Evolutionary conservation across 1,140 invertebrate genomes (phyloP), one percentile per base, ranked within the genome.

Genomic region (Drosophila willistoni): DNA sequence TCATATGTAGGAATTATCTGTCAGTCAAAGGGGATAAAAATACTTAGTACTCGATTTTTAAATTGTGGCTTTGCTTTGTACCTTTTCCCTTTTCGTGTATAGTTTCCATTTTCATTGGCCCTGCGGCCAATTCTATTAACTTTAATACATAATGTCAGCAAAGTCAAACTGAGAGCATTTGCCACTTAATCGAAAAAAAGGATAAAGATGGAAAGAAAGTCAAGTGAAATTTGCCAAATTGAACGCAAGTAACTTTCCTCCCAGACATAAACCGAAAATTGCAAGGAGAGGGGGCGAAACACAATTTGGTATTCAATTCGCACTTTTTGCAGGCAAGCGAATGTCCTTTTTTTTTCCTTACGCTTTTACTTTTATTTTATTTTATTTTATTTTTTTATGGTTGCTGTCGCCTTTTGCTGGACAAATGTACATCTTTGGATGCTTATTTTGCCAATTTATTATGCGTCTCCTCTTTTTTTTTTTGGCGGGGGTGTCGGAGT

Each of bases 261-360:
- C 19, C 13, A 51, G 74, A 77, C 83, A 80, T 79, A 82, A 87
- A 83, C 68, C 69, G 64, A 80, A 80, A 89, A 84, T 84, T 80
- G 80, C 76, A 76, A 73, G 80, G 29, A 7, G 29, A 0, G 5
- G 1, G 29, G 4, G 79, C n/a, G 68, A 76, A 76, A 72, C 72
- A 72, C 73, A 66, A 79, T 68, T 78, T 68, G 60, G 56, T 64
- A 68, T 71, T 72, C 73, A 79, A 76, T 71, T 79, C 68, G 51
- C 76, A 76, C 64, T 71, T 71, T 75, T 55, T 36, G 63, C 41
- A 17, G 25, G 62, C 25, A 55, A 59, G 68, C 64, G 55, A 65
- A 68, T 76, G 82, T 80, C 76, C 81, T 79, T 84, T 84, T 84
- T 84, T 76, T 77, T 33, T 51, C 22, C 64, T 51, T 65, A 47